Evolutionary conservation across 2,888 invertebrate species (phyloP).

Genomic region (Aspidapion aeneum): DNA sequence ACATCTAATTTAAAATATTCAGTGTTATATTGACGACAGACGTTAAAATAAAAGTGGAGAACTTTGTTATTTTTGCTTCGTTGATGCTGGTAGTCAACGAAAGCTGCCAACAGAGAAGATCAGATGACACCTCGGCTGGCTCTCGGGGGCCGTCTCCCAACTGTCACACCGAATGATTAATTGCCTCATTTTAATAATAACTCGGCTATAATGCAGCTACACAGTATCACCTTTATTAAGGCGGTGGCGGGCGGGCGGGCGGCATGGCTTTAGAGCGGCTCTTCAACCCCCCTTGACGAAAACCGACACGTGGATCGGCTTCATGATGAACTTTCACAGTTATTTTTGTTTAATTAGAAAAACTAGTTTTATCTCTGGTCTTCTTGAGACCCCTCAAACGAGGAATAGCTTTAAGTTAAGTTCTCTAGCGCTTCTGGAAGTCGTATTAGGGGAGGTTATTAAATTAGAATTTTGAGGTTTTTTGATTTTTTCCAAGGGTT

Average conservation of each 20-base stretch:
- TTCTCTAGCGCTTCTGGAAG: no score
- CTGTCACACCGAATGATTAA: conserved; percentile 49
- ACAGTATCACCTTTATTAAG: conserved; percentile 47
- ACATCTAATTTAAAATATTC: neutral
- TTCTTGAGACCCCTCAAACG: no score
- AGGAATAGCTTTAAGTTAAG: no score
- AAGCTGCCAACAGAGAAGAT: neutral
- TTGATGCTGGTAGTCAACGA: neutral
- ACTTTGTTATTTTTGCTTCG: neutral
- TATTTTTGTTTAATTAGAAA: neutral
- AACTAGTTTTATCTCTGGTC: neutral
- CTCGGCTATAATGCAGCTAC: conserved; percentile 46
- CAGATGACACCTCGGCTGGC: neutral
- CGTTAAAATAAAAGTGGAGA: neutral
- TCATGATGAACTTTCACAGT: neutral
- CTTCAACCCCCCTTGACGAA: neutral
- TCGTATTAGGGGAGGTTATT: no score
- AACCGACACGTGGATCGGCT: neutral
- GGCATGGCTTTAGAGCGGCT: neutral
- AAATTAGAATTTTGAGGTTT: no score
- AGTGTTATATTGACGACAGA: neutral
- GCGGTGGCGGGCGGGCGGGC: conserved; percentile 32
- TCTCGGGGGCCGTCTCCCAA: conserved; percentile 36
- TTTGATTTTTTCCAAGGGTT: no score
- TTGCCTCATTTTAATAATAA: conserved; percentile 52